Conservation (phyloP, 2,888 invertebrate species). For the Phyllotreta cruciferae region DNA sequence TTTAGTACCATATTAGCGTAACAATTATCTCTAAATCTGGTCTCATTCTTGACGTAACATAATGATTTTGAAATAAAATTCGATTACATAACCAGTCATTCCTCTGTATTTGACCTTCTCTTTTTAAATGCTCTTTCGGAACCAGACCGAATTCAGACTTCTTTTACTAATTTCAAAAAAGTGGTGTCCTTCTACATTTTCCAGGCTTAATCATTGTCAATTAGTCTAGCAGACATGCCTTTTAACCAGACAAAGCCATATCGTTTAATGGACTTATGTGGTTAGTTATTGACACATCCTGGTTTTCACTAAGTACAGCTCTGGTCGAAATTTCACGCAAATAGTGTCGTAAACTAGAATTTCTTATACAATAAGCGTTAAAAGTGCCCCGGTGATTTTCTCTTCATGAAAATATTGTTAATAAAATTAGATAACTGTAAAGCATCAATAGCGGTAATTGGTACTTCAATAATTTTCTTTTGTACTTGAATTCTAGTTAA, state of each 20-base stretch:
- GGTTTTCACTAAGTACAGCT: too few species aligned
- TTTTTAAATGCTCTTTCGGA: neutral
- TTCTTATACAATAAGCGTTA: too few species aligned
- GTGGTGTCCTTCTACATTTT: neutral
- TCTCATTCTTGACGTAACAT: constrained; percentile 11
- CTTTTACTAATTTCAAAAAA: constrained; percentile 1
- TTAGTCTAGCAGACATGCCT: constrained; percentile 6
- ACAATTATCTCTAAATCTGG: constrained; percentile 12
- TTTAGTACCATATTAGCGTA: constrained; percentile 6
- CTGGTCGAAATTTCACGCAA: too few species aligned
- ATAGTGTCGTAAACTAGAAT: too few species aligned
- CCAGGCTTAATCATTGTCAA: constrained; percentile 8
- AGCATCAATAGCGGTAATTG: too few species aligned
- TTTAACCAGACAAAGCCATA: constrained; percentile 1
- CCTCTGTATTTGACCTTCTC: constrained; percentile 15
- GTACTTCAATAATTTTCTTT: too few species aligned
- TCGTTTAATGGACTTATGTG: constrained; percentile 2
- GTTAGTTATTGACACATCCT: neutral
- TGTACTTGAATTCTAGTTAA: too few species aligned
- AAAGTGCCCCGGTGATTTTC: too few species aligned
- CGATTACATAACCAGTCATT: constrained; percentile 17
- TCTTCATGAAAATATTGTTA: too few species aligned
- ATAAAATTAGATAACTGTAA: too few species aligned
- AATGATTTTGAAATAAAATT: constrained; percentile 13
- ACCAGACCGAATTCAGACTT: constrained; percentile 5